Conservation (phyloP, 2,797 vertebrate genomes). For the Mormyrops attenuatus region DNA sequence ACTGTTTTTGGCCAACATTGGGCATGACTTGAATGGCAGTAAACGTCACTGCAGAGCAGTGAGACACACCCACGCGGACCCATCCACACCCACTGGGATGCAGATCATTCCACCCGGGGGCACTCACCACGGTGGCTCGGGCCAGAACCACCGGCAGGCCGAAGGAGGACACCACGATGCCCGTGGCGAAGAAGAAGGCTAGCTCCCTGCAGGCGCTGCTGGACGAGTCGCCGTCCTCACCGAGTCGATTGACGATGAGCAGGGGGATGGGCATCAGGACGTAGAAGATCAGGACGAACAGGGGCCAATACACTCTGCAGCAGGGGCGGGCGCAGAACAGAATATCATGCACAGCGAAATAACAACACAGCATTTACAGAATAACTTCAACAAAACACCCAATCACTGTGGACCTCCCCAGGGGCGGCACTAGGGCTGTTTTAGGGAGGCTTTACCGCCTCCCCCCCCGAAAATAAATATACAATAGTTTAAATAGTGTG, state of each 20-base stretch:
- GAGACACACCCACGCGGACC: background rate
- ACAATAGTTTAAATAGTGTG: background rate
- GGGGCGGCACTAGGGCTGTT: background rate
- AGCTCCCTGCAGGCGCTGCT: slow-evolving; percentile 88
- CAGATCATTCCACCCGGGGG: background rate
- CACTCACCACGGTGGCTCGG: slow-evolving; percentile 69
- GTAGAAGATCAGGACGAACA: slow-evolving; percentile 90
- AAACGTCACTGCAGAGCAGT: background rate
- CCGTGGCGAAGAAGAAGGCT: slow-evolving; percentile 89
- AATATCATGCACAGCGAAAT: background rate
- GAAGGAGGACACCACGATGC: slow-evolving; percentile 89
- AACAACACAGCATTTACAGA: background rate
- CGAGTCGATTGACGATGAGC: slow-evolving; percentile 78
- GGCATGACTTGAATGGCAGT: background rate
- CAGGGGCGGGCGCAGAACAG: slow-evolving; percentile 16
- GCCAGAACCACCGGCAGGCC: slow-evolving; percentile 85
- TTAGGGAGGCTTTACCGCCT: background rate
- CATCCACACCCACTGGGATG: background rate
- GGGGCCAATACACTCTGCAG: slow-evolving; percentile 74
- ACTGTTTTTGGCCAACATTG: background rate
- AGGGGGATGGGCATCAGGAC: slow-evolving; percentile 81
- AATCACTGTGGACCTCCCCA: background rate
- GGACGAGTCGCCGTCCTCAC: slow-evolving; percentile 72
- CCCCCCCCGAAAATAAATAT: background rate
- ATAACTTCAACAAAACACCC: background rate